phyloP scores from a whole-genome alignment of 2,113 vertebrate species.

The Lanius ludovicianus region DNA sequence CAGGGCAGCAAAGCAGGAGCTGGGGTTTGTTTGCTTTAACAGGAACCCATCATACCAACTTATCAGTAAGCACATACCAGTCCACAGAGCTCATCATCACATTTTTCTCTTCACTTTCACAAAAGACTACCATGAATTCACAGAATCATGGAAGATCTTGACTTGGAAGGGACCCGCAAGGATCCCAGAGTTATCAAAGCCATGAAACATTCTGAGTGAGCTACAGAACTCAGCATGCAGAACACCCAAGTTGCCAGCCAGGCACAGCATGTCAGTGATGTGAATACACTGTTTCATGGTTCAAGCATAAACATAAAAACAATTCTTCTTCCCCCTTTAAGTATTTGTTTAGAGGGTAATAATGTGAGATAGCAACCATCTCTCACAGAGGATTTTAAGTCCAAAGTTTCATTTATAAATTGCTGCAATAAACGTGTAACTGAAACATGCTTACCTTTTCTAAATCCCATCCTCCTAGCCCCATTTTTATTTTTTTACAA shows the following conservation, averaged over 20 bases:
- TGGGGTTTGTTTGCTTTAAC: neutral
- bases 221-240: neutral
- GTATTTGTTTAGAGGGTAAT: neutral
- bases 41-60: neutral
- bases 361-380: neutral
- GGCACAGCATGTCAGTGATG: neutral
- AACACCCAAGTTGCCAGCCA: neutral
- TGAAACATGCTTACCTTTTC: neutral
- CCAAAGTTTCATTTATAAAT: neutral
- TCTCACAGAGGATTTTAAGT: neutral
- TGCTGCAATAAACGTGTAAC: neutral
- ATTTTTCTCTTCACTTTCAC: neutral
- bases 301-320: neutral
- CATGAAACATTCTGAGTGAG: neutral
- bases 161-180: neutral
- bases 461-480: neutral
- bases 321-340: neutral
- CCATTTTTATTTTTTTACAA: neutral
- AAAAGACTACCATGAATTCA: neutral
- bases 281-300: neutral
- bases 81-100: neutral
- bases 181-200: neutral
- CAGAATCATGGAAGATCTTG: neutral
- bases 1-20: neutral
- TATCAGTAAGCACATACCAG: neutral